Base-by-base conservation (phyloP, 37 sponge, comb jelly and placozoan genomes). In the Haliclona indistincta region DNA sequence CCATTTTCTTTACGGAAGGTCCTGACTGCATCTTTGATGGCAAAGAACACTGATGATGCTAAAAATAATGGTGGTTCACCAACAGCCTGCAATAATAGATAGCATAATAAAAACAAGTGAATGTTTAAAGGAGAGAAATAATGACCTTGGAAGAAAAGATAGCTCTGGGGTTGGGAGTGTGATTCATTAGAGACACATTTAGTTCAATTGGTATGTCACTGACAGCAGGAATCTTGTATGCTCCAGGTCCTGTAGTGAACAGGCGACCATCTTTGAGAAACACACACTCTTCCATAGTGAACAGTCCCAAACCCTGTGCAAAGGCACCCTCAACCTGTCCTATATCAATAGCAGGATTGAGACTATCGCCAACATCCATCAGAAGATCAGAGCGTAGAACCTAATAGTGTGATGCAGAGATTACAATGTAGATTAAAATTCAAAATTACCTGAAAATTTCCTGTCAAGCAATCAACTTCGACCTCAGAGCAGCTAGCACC, bases 1-100 rank as follows among this genome's bases (percentile, higher is more conserved):
- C 91, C 95, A 26, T 45, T 47, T 61, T 88, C 81, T 54, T 0
- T 26, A 55, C 93, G 44, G 3, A 77, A 74, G n/a, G 82, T 62
- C 15, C 55, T 42, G 2, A 94, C 74, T 15, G 95, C 95, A 62
- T 90, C 91, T 40, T 78, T 73, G 58, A 94, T 86, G 42, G 91
- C 95, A 80, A 90, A 90, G 53, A 90, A 80, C 20, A 94, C 95
- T 71, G 77, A 74, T 30, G 88, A 63, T 28, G 79, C 95, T 52
- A 94, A 67, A 74, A 94, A 90, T 75, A 94, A 65, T n/a, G 95
- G 95, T 13, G 95, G 95, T 54, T 94, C 95, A 15, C 93, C 93
- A 35, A 92, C 89, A 49, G 85, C 93, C 89, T 87, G 81, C 4
- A 45, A 15, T 17, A 38, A 15, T n/a, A 58, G 7, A 20, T 20